Percentiles rank a stretch among this genome's conserved stretches.
phyloP scores from a whole-genome alignment of 2,888 invertebrate species.

The Crocallis elinguaria region DNA sequence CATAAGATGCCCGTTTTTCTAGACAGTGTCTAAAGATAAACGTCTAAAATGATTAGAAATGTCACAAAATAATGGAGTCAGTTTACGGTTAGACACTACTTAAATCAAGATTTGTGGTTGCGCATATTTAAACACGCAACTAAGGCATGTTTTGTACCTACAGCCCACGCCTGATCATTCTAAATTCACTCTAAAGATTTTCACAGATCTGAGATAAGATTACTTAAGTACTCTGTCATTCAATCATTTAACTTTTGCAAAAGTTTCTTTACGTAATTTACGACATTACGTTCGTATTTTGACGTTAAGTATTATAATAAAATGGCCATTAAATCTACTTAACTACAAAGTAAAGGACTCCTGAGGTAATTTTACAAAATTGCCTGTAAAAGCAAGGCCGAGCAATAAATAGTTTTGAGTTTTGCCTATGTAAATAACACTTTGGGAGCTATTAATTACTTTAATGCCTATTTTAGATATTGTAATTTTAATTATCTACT shows the following conservation, averaged over 20 bases:
- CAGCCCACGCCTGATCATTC: no score
- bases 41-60: no score
- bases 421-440: conserved; percentile 42
- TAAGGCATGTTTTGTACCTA: no score
- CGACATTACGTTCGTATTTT: conserved; percentile 1
- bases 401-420: conserved; percentile 37
- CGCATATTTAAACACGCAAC: no score
- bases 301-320: conserved; percentile 14
- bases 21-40: no score
- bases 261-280: not conserved
- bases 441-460: conserved; percentile 41
- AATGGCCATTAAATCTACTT: conserved; percentile 9
- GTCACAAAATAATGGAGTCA: no score
- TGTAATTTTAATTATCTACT: not conserved
- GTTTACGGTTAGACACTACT: no score
- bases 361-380: conserved; percentile 20
- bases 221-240: no score
- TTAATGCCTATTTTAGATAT: conserved; percentile 6
- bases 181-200: no score
- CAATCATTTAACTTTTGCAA: not conserved
- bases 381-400: conserved; percentile 44
- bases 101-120: no score
- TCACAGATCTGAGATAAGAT: no score
- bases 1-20: no score
- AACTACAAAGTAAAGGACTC: conserved; percentile 12